Percentiles rank a stretch among this genome's conserved stretches.
Evolutionary conservation across 1,140 invertebrate genomes (phyloP).

Genomic region (Brachionus plicatilis): DNA sequence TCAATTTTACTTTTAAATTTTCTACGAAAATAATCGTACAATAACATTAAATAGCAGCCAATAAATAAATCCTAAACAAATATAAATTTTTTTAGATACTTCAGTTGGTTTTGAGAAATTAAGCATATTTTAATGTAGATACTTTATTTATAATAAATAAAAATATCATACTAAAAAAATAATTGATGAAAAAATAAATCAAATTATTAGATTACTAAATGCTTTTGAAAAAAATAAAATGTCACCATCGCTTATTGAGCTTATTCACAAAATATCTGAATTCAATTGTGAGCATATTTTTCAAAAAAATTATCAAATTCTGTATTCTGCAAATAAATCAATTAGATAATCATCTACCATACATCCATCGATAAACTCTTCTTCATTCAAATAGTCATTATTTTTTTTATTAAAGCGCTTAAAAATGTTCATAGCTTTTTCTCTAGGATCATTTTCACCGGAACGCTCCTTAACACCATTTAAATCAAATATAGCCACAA

Average conservation of each 20-base stretch:
- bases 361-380: constrained; percentile 31
- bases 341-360: background rate
- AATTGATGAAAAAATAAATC: too few relatives aligned
- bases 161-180: too few relatives aligned
- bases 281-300: background rate
- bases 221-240: background rate
- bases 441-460: background rate
- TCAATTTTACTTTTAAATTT: too few relatives aligned
- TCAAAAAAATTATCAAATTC: background rate
- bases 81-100: too few relatives aligned
- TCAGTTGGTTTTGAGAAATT: too few relatives aligned
- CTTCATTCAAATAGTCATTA: background rate
- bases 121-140: too few relatives aligned
- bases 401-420: background rate
- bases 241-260: background rate
- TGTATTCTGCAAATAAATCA: constrained; percentile 18
- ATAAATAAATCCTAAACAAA: too few relatives aligned
- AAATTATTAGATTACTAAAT: too few relatives aligned
- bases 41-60: too few relatives aligned
- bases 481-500: constrained; percentile 36
- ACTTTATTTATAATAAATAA: too few relatives aligned
- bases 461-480: background rate
- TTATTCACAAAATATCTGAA: background rate
- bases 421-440: constrained; percentile 2
- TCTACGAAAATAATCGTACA: too few relatives aligned